Conservation (phyloP, 2,888 invertebrate genomes). For the Cephonodes hylas region DNA sequence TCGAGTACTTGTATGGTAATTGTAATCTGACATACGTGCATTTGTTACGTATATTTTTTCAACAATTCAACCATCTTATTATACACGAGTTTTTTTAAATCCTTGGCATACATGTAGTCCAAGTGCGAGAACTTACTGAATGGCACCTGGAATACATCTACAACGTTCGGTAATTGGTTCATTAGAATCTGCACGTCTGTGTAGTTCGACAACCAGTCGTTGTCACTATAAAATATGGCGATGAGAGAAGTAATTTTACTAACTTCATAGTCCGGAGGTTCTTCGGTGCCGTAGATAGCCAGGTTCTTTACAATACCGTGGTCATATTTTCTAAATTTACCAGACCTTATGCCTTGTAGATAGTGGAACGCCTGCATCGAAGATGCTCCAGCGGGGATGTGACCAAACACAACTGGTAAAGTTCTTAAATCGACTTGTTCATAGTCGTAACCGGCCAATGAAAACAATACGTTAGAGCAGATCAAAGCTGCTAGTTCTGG, state of each 20-base stretch:
- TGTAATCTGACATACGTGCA: not conserved
- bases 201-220: conserved; percentile 33
- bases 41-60: not conserved
- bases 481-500: conserved; percentile 11
- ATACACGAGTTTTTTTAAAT: conserved; percentile 29
- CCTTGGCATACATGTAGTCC: conserved; percentile 36
- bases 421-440: conserved; percentile 27
- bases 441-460: conserved; percentile 32
- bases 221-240: conserved; percentile 29
- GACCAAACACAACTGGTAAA: conserved; percentile 24
- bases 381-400: conserved; percentile 62
- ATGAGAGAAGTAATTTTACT: conserved; percentile 30
- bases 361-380: conserved; percentile 56
- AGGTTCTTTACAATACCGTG: conserved; percentile 30
- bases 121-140: conserved; percentile 33
- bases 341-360: conserved; percentile 32
- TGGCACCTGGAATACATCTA: conserved; percentile 26
- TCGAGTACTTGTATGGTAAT: not conserved
- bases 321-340: conserved; percentile 36
- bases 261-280: conserved; percentile 33
- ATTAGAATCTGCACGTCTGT: conserved; percentile 28
- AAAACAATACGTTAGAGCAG: conserved; percentile 28
- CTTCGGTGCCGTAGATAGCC: conserved; percentile 22
- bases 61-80: conserved; percentile 17
- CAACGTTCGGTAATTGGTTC: conserved; percentile 28